Percentiles rank a stretch among this genome's conserved stretches.
Evolutionary conservation across 2,113 vertebrate species (phyloP).

Genomic region (Periophthalmodon schlosseri): DNA sequence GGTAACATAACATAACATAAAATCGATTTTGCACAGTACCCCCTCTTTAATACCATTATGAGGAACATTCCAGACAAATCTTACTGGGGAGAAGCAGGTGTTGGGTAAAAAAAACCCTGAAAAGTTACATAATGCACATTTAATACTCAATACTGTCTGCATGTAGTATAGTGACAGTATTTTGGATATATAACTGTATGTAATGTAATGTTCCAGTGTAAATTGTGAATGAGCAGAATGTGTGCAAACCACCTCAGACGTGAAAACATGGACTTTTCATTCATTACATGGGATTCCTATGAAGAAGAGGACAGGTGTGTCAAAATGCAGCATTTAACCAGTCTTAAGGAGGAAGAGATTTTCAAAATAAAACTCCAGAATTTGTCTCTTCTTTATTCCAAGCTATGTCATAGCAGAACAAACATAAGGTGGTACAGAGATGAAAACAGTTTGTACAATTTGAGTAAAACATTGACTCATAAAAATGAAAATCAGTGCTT

Average conservation of each 20-base stretch:
- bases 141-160: neutral
- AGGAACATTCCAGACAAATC: neutral
- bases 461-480: too few relatives aligned
- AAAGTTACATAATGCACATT: neutral
- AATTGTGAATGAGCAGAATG: neutral
- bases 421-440: too few relatives aligned
- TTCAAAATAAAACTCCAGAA: conserved; percentile 37
- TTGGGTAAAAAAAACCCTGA: neutral
- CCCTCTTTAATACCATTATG: neutral
- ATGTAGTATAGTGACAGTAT: too few relatives aligned
- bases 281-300: conserved; percentile 36
- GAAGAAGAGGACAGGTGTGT: conserved; percentile 22
- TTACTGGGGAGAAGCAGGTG: neutral
- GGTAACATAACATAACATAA: too few relatives aligned
- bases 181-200: too few relatives aligned
- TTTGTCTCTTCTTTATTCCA: too few relatives aligned
- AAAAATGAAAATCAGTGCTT: too few relatives aligned
- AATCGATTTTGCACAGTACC: too few relatives aligned
- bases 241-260: neutral
- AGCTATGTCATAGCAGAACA: too few relatives aligned
- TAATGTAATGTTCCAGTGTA: neutral
- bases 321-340: conserved; percentile 19
- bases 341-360: neutral
- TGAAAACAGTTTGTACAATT: too few relatives aligned
- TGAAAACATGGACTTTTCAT: conserved; percentile 35